A percentile compares a stretch with the other conserved stretches of the same genome.
These are phyloP conservation scores for Chlorodrepanis virens DNA, from an alignment of 2,113 vertebrate species.

Conservation along the genomic window DNA sequence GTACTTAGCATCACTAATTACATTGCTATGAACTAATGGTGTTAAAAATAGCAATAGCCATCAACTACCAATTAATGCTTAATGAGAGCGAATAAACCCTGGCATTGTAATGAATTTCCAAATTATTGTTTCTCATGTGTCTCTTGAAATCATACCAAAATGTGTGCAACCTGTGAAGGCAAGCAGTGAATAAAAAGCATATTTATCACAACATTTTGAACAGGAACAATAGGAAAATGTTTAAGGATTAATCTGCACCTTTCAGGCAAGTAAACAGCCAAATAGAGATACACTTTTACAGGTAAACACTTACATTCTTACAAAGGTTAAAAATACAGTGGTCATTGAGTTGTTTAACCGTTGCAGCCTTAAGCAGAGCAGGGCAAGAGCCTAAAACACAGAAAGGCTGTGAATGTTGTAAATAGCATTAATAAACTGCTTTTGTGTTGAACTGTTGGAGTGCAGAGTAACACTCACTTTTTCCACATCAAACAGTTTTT, in stretches of 20 bases:
- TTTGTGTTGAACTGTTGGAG: background rate
- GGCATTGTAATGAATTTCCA: constrained; percentile 84
- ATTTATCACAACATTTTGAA: background rate
- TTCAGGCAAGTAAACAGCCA: background rate
- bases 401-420: background rate
- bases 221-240: background rate
- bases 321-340: background rate
- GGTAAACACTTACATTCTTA: background rate
- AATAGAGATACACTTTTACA: background rate
- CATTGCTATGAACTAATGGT: constrained; percentile 84
- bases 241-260: background rate
- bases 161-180: constrained; percentile 38
- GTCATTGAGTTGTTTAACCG: background rate
- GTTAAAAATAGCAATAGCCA: constrained; percentile 87
- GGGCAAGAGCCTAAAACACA: background rate
- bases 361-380: background rate
- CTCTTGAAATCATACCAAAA: constrained; percentile 70
- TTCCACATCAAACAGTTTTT: background rate
- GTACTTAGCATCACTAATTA: constrained; percentile 88
- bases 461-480: background rate
- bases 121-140: constrained; percentile 76
- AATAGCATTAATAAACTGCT: background rate
- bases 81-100: constrained; percentile 82
- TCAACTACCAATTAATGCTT: constrained; percentile 88
- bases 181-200: constrained; percentile 48